These are phyloP conservation scores for Pheosia gnoma DNA, from an alignment of 2,888 invertebrate species.

Conservation along the genomic window DNA sequence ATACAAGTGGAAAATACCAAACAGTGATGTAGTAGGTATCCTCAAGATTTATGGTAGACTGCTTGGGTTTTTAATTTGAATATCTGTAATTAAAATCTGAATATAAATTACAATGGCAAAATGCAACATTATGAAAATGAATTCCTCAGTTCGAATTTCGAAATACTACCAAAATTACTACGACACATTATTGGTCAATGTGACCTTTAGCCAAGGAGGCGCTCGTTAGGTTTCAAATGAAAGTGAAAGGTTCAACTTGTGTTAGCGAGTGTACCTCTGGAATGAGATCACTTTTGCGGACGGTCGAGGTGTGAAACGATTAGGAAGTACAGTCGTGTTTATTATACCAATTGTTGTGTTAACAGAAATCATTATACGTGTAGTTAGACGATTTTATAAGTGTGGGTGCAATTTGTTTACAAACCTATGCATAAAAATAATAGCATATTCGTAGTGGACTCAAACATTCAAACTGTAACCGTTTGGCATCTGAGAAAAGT, in stretches of 20 bases:
- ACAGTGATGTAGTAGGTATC: too few species aligned
- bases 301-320: slow-evolving; percentile 17
- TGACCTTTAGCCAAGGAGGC: slow-evolving; percentile 28
- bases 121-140: not conserved
- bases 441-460: too few species aligned
- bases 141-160: not conserved
- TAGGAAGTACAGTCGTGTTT: slow-evolving; percentile 18
- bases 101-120: not conserved
- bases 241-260: slow-evolving; percentile 35
- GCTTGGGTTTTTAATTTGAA: too few species aligned
- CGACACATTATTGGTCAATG: slow-evolving; percentile 19
- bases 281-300: slow-evolving; percentile 31
- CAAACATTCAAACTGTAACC: too few species aligned
- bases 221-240: slow-evolving; percentile 20
- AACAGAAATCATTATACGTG: slow-evolving; percentile 18
- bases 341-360: not conserved
- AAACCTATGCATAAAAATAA: too few species aligned
- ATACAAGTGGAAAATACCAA: too few species aligned
- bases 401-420: too few species aligned
- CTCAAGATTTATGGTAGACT: too few species aligned
- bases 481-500: too few species aligned
- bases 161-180: not conserved
- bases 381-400: too few species aligned
- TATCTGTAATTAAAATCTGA: not conserved
- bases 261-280: slow-evolving; percentile 32